A percentile compares a stretch with the other conserved stretches of the same genome.
phyloP scores from a whole-genome alignment of 2,113 vertebrate species.

The Psittacula cyanocephala region DNA sequence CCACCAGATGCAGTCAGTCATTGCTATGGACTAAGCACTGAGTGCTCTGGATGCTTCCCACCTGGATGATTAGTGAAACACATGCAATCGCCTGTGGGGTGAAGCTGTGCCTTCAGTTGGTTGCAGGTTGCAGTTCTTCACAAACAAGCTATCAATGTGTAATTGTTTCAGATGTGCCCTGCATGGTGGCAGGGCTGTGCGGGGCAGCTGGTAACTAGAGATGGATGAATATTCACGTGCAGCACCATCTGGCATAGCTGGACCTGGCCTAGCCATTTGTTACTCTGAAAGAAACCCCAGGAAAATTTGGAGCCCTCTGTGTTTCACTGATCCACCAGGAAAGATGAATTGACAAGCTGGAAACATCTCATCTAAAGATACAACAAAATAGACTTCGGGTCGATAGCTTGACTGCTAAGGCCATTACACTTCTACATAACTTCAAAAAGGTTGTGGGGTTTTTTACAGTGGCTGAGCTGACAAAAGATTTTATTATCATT shows the following conservation, averaged over 20 bases:
- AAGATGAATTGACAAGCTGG: not conserved
- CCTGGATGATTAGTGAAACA: not conserved
- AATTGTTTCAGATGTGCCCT: not conserved
- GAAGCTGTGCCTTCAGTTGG: not conserved
- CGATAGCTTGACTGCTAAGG: not conserved
- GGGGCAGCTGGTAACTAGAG: not conserved
- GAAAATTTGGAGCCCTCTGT: not conserved
- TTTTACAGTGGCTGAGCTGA: not conserved
- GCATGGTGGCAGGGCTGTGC: not conserved
- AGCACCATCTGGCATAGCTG: not conserved
- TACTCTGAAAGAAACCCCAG: not conserved
- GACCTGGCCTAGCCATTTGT: not conserved
- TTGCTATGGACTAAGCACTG: not conserved
- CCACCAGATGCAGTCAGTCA: fast-evolving
- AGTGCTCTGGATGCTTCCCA: not conserved
- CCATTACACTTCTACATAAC: not conserved
- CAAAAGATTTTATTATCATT: not conserved
- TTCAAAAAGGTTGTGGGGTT: not conserved
- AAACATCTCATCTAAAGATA: not conserved
- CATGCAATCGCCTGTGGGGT: not conserved
- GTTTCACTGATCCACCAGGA: not conserved
- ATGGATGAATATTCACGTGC: not conserved
- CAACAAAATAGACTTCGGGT: not conserved
- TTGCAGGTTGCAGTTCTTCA: fast-evolving
- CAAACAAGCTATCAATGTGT: not conserved